These are phyloP conservation scores for Ciconia maguari DNA, from an alignment of 2,113 vertebrate species.

Conservation along the genomic window DNA sequence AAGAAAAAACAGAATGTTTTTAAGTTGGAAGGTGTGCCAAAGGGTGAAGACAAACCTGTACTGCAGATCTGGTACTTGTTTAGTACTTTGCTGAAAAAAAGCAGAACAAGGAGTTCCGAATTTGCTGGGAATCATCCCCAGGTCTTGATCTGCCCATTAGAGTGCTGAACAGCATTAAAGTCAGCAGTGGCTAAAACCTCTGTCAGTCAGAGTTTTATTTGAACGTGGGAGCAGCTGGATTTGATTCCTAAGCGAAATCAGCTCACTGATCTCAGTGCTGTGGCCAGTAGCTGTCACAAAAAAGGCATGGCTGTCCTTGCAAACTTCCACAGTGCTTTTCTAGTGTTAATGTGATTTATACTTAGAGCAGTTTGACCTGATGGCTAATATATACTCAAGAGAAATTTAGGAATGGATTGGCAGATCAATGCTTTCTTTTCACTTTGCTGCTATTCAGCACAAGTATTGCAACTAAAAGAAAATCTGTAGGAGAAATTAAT, in stretches of 20 bases:
- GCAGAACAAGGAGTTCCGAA: not conserved
- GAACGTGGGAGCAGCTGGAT: not conserved
- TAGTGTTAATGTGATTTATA: slow-evolving; percentile 3
- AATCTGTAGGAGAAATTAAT: not conserved
- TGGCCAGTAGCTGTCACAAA: slow-evolving; percentile 29
- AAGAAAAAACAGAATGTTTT: not conserved
- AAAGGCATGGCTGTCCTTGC: not conserved
- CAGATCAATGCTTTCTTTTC: not conserved
- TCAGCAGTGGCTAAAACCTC: not conserved
- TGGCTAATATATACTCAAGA: slow-evolving; percentile 9
- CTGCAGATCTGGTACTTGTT: not conserved
- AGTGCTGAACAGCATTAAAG: not conserved
- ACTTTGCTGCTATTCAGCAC: not conserved
- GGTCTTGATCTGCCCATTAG: not conserved
- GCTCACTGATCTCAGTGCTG: not conserved
- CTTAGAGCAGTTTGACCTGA: not conserved
- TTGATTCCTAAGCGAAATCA: not conserved
- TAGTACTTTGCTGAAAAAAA: not conserved
- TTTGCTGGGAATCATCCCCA: not conserved
- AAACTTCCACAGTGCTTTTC: slow-evolving; percentile 3
- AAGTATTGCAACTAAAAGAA: not conserved
- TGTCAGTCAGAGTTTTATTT: not conserved
- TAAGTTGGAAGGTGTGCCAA: not conserved
- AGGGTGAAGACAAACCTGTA: not conserved
- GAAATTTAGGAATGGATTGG: slow-evolving; percentile 1